Base-by-base conservation (phyloP, 1,140 invertebrate species). In the Orchestia grillus region DNA sequence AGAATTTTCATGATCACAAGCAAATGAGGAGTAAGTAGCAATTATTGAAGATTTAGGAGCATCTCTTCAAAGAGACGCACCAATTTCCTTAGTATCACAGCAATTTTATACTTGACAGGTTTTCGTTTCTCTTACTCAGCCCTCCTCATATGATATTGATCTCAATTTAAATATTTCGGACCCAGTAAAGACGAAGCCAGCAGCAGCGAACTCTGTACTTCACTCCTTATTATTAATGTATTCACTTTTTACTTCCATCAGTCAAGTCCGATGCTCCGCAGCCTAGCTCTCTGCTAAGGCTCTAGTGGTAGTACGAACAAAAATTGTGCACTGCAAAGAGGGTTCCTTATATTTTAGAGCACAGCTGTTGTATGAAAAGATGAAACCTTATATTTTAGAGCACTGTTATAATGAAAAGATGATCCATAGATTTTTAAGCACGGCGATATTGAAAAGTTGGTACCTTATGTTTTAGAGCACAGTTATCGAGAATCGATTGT, bases 231-330 rank as follows among this genome's bases (percentile, higher is more conserved):
- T 42, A 44, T 91, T 91, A 44, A 91, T 91, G 41, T 91, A 91
- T 91, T 91, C 88, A 91, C 88, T 91, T 91, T 91, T 91, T 91
- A 41, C 88, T 44, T 43, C 42, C 41, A 91, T 91, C 88, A 91
- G 28, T 91, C 88, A 91, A 11, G 88, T 43, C 88, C 3, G 88
- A 43, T 19, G 88, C 36, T 77, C 62, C 41, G n/a, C n/a, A 44
- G 88, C 19, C 44, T 91, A 8, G 88, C 41, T 28, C 28, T 19
- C 88, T 42, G 19, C 41, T 8, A 41, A 36, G 36, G 62, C 62
- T 77, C 11, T 77, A 77, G 62, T 28, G 62, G 28, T 8, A 77
- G 62, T 77, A 36, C 3, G 62, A 77, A 36, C 62, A 77, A 36
- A 77, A 77, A 77, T 77, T 77, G 11, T 77, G 36, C 28, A 36